Conservation (phyloP, 1,140 invertebrate genomes). For the Notospermus geniculatus region DNA sequence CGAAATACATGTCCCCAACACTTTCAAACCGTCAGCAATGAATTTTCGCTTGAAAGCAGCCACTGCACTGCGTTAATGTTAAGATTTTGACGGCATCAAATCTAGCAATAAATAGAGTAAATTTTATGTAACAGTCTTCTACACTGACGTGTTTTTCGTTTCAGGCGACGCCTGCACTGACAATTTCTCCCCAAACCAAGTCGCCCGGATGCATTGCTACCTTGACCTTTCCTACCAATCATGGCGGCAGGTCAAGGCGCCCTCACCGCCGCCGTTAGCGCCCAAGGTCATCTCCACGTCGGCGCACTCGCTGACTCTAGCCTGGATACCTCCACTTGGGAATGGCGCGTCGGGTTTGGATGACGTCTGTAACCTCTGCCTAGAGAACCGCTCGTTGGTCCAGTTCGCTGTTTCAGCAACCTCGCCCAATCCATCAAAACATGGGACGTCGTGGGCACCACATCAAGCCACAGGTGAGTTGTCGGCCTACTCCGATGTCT, state of each 20-base stretch:
- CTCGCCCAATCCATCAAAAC: conserved; percentile 22
- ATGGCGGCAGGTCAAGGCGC: conserved; percentile 26
- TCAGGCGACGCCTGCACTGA: conserved; percentile 43
- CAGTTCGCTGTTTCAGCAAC: conserved; percentile 38
- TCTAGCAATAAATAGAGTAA: no score
- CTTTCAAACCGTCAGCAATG: no score
- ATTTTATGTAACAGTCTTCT: no score
- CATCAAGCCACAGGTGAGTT: conserved; percentile 38
- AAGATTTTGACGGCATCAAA: no score
- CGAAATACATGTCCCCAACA: no score
- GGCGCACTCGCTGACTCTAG: conserved; percentile 24
- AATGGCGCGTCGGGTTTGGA: conserved; percentile 6
- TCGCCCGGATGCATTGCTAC: conserved; percentile 53
- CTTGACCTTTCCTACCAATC: conserved; percentile 45
- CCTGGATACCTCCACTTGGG: conserved; percentile 39
- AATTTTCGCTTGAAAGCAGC: no score
- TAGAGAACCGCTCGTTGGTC: conserved; percentile 19
- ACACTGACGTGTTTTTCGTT: conserved; percentile 15
- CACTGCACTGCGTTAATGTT: no score
- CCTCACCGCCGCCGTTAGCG: conserved; percentile 38
- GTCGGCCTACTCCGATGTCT: background rate
- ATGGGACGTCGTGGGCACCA: conserved; percentile 23
- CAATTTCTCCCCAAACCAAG: conserved; percentile 46
- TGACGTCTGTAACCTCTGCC: conserved; percentile 28
- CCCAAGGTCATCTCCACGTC: conserved; percentile 35